Evolutionary conservation across 2,888 invertebrate species (phyloP).

Genomic region (Eupithecia abbreviata): DNA sequence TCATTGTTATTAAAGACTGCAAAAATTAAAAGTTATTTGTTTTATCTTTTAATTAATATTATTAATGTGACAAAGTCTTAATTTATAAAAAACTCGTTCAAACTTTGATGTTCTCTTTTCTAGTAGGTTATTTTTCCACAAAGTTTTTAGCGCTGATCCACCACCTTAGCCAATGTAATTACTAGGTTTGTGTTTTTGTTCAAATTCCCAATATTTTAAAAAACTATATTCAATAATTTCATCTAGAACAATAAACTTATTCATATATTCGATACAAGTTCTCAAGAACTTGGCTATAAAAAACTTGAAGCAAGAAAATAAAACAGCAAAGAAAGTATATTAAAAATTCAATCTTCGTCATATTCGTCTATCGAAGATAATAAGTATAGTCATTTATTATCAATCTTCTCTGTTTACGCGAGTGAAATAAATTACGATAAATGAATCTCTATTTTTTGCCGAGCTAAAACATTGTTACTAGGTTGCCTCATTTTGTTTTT

Average conservation of each 20-base stretch:
- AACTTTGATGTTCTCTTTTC: neutral
- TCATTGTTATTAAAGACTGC: too few species aligned
- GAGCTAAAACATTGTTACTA: neutral
- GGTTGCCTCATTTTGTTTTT: conserved; percentile 2
- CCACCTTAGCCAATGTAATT: neutral
- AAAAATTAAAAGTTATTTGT: too few species aligned
- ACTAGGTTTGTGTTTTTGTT: neutral
- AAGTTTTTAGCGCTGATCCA: neutral
- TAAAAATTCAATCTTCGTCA: conserved; percentile 9
- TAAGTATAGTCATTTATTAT: conserved; percentile 1
- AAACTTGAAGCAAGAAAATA: neutral
- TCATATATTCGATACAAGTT: neutral
- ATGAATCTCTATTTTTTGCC: neutral
- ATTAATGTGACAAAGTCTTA: too few species aligned
- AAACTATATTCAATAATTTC: neutral
- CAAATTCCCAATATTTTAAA: neutral
- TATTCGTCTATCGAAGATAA: neutral
- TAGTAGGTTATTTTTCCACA: neutral
- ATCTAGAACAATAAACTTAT: neutral
- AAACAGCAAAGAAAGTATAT: conserved; percentile 1
- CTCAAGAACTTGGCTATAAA: neutral
- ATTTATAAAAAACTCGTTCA: neutral
- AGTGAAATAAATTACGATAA: conserved; percentile 8
- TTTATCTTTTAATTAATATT: too few species aligned
- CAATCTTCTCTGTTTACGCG: neutral